These are phyloP conservation scores for Microctenopoma lineatum DNA, from an alignment of 2,797 vertebrate genomes.

Conservation along the genomic window DNA sequence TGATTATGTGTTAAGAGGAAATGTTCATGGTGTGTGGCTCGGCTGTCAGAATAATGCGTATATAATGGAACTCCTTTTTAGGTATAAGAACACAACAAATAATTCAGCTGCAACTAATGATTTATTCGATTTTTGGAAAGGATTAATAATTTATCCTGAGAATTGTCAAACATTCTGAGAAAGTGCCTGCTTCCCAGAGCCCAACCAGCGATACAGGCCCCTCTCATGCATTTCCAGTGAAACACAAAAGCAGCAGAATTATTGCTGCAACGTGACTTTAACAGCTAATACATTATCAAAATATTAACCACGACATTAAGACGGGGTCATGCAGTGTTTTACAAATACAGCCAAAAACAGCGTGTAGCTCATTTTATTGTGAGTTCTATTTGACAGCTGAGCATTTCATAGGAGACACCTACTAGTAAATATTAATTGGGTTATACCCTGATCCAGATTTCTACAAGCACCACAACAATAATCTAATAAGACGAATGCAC, in stretches of 20 bases:
- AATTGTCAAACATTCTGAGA: background rate
- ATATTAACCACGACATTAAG: slow-evolving; percentile 17
- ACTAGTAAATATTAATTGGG: slow-evolving; percentile 46
- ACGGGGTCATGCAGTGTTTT: slow-evolving; percentile 3
- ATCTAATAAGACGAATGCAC: slow-evolving; percentile 72
- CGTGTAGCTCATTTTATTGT: slow-evolving; percentile 8
- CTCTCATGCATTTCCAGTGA: background rate
- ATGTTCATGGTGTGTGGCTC: slow-evolving; percentile 25
- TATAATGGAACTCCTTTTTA: slow-evolving; percentile 1
- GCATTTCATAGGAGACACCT: slow-evolving; percentile 36
- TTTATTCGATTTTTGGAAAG: background rate
- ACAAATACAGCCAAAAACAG: background rate
- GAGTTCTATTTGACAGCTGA: slow-evolving; percentile 29
- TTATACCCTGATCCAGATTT: slow-evolving; percentile 49
- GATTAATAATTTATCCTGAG: background rate
- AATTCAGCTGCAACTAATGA: background rate
- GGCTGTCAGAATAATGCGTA: slow-evolving; percentile 30
- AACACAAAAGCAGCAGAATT: background rate
- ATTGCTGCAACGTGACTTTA: background rate
- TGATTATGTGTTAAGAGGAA: slow-evolving; percentile 24
- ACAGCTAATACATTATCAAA: background rate
- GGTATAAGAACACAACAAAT: background rate
- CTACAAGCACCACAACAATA: slow-evolving; percentile 59
- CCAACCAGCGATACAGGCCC: background rate
- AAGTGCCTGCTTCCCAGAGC: background rate